Base-by-base conservation (phyloP, 53 echinoderm and acorn worm genomes). In the Mesocentrotus franciscanus region DNA sequence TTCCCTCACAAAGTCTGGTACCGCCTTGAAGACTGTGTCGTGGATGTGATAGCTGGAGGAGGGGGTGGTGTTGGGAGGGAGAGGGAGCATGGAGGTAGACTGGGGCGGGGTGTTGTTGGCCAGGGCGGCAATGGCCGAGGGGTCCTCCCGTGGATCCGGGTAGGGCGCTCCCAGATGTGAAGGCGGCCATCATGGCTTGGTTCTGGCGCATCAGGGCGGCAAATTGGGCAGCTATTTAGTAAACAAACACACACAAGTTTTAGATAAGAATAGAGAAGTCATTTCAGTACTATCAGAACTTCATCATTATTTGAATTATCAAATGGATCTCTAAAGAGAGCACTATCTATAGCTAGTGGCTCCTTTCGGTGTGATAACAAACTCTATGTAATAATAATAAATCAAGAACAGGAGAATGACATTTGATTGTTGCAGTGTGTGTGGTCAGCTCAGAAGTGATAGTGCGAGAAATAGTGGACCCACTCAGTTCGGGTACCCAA, bases 131-230 rank as follows among this genome's bases (percentile, higher is more conserved):
- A 92, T 71, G 92, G 92, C 92, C 22, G 85, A 92, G 75, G 76
- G 72, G 56, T 92, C 92, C 62, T 90, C 90, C 90, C 5, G 18
- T 33, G 33, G 78, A 30, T 32, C 26, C 24, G 17, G 93, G 93
- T 18, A 81, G 79, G 26, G 79, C 81, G 6, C 93, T 84, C 10
- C 93, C 81, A 14, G 87, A 29, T 0, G 85, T 85, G 89, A 91
- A 96, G 95, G 85, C 95, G 74, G 59, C 95, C 95, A 94, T 94
- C 95, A 95, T 92, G 87, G 92, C 92, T 57, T 95, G 96, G 71
- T 96, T 96, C 74, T 92, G 95, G n/a, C 95, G 92, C 92, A 96
- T 81, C 85, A 96, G 66, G 33, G 92, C 93, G 24, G 96, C 96
- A 85, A 96, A 95, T 61, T 96, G 95, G 95, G 96, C 96, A 70